Conservation (phyloP, 2,113 vertebrate species). For the Rhea americana region DNA sequence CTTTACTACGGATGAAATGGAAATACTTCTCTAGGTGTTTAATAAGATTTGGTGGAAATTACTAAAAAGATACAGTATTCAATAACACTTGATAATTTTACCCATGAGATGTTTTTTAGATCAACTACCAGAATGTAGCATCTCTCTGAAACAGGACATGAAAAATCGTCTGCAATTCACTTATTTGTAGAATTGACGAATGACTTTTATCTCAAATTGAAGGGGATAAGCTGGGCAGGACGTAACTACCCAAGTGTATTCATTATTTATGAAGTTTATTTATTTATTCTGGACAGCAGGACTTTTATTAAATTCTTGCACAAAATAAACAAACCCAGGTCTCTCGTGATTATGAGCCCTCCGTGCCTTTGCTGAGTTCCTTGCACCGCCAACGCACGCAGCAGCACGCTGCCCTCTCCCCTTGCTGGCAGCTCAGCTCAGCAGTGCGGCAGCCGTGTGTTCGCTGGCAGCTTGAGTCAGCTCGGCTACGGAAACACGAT, state of each 20-base stretch:
- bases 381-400: neutral
- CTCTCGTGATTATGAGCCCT: neutral
- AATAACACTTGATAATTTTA: neutral
- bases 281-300: neutral
- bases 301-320: neutral
- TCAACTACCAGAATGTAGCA: neutral
- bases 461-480: neutral
- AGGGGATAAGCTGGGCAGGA: neutral
- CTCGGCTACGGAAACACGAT: neutral
- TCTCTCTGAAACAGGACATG: neutral
- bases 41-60: neutral
- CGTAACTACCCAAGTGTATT: neutral
- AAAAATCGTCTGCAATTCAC: neutral
- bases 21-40: neutral
- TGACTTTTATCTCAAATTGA: neutral
- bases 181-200: neutral
- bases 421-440: neutral
- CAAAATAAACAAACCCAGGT: neutral
- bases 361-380: neutral
- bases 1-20: neutral
- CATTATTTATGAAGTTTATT: neutral
- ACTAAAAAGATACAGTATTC: neutral
- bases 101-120: neutral
- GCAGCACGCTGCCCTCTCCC: neutral
- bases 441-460: neutral